Evolutionary conservation across 2,113 vertebrate species (phyloP).

Genomic region (Pangasianodon hypophthalmus): DNA sequence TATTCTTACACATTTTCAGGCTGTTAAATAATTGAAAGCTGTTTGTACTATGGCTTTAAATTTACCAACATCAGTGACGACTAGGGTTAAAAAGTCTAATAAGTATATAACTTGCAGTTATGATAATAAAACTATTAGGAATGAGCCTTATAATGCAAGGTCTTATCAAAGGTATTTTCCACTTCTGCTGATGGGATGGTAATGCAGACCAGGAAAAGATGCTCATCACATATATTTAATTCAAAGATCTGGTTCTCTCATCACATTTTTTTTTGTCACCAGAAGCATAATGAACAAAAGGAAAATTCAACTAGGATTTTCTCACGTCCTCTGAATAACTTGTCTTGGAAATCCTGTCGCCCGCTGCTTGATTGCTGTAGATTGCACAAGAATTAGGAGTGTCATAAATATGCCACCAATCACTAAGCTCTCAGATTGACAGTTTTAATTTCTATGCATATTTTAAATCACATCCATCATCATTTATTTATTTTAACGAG

Average conservation of each 20-base stretch:
- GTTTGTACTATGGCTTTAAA: not conserved
- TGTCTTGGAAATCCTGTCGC: not conserved
- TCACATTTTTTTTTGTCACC: not conserved
- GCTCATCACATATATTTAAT: not conserved
- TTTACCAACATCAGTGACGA: not conserved
- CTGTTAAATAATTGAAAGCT: slow-evolving; percentile 16
- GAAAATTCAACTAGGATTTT: not conserved
- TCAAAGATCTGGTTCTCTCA: not conserved
- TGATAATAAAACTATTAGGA: not conserved
- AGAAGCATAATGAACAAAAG: not conserved
- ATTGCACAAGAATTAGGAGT: too few relatives aligned
- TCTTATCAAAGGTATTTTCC: not conserved
- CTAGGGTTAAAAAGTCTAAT: not conserved
- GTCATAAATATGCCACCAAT: too few relatives aligned
- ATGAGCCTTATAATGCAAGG: not conserved
- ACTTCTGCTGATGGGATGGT: not conserved
- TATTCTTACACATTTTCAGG: not conserved
- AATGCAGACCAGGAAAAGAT: not conserved
- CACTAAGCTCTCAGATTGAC: not conserved
- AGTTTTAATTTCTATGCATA: not conserved
- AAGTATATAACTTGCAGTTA: not conserved
- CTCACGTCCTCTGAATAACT: not conserved
- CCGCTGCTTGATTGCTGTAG: not conserved
- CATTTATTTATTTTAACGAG: too few relatives aligned
- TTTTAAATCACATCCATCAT: not conserved